These are phyloP conservation scores for Sphenopsis melanotis DNA, from an alignment of 2,797 vertebrate species.

Conservation along the genomic window DNA sequence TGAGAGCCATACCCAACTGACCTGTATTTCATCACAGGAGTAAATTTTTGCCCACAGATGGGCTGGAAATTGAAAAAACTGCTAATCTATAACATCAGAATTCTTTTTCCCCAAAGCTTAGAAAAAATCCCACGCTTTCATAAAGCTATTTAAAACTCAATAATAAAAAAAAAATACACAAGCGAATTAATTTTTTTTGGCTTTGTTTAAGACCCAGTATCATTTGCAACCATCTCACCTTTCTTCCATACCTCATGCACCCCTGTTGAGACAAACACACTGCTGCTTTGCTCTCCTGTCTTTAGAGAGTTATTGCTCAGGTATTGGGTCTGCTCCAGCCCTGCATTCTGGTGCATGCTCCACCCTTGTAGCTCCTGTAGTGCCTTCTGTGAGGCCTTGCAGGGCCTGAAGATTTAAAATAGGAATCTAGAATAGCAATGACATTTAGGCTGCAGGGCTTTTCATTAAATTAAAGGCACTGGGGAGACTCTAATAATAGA, in stretches of 20 bases:
- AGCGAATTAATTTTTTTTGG: not conserved
- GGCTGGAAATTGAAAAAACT: not conserved
- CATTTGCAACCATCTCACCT: not conserved
- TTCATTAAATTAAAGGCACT: slow-evolving; percentile 54
- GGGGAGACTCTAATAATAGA: slow-evolving; percentile 36
- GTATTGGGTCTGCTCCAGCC: not conserved
- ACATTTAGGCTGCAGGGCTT: slow-evolving; percentile 47
- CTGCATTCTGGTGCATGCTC: not conserved
- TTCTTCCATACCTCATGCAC: not conserved
- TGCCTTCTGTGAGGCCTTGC: not conserved
- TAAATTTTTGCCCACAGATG: not conserved
- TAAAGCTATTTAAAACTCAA: not conserved
- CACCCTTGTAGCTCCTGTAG: not conserved
- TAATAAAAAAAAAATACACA: not conserved
- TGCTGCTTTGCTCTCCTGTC: not conserved
- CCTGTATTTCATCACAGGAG: not conserved
- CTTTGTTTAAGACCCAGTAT: not conserved
- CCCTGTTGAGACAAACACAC: not conserved
- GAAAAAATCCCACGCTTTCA: not conserved
- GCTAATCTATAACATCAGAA: not conserved
- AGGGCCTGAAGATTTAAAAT: slow-evolving; percentile 21
- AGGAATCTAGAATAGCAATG: slow-evolving; percentile 27
- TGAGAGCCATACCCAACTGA: not conserved
- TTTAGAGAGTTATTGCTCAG: not conserved
- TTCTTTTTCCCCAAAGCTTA: not conserved